phyloP scores from a whole-genome alignment of 1,140 invertebrate genomes.

The Platyscapa corneri region DNA sequence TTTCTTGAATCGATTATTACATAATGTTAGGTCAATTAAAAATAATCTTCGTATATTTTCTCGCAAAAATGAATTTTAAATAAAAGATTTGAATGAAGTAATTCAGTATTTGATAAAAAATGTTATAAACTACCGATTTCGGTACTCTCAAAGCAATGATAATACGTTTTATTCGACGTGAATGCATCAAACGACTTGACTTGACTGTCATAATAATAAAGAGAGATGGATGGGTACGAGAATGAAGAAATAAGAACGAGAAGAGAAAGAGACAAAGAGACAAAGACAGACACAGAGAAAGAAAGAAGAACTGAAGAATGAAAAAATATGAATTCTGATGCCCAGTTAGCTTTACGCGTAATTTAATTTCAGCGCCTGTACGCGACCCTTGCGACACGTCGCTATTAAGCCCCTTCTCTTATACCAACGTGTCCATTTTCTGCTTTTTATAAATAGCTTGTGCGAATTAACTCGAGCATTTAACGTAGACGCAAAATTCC shows the following conservation, averaged over 20 bases:
- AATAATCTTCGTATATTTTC: neutral
- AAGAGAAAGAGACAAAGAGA: too few species aligned
- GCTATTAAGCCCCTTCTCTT: neutral
- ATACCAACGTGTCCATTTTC: slow-evolving; percentile 16
- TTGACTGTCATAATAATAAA: neutral
- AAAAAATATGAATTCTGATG: slow-evolving; percentile 24
- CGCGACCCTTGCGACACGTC: neutral
- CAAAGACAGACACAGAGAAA: too few species aligned
- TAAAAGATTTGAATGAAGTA: neutral
- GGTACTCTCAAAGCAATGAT: neutral
- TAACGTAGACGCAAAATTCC: slow-evolving; percentile 21
- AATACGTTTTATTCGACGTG: neutral
- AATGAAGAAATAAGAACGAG: neutral
- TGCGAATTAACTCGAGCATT: slow-evolving; percentile 23
- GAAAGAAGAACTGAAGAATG: neutral
- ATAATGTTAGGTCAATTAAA: neutral
- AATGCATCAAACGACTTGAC: neutral
- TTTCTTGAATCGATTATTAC: too few species aligned
- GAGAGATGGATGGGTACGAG: neutral
- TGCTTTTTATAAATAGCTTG: slow-evolving; percentile 37
- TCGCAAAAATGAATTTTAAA: neutral
- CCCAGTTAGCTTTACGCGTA: slow-evolving; percentile 30
- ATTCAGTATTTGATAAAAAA: neutral
- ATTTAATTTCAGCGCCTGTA: slow-evolving; percentile 13
- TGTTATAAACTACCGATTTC: neutral